Base-by-base conservation (phyloP, 2,888 invertebrate species). In the Himalopsyche anomala region DNA sequence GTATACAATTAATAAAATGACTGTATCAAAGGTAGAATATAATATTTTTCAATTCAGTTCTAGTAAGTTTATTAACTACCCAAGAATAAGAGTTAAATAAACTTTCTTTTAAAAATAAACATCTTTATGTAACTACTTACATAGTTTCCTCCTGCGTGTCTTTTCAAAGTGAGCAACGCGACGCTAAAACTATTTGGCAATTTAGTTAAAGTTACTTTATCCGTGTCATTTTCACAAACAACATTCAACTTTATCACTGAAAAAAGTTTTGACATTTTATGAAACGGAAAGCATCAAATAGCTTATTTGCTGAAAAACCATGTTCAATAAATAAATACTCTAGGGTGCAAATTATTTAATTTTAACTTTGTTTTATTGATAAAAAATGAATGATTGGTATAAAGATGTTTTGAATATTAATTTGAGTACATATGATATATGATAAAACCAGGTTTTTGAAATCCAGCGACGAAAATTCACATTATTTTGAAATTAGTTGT, bases 161-260 rank as follows among this genome's bases (percentile, higher is more conserved):
- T 80, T 80, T 42, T 40, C 42, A 51, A 80, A 42, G 80, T 80
- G 80, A 80, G 45, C 51, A 80, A 80, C 17, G 80, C 80, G 80
- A 80, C n/a, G 51, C 80, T 80, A 45, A 42, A 80, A 80, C 80
- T 80, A 80, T 80, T 80, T 28, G 80, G 80, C 80, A 80, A 80
- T 80, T 80, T 80, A 51, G 80, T 80, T 80, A 45, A 80, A 80
- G 80, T 80, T 28, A 51, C 45, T 80, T 42, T 74, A 74, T 74
- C 74, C 74, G 36, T 74, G 28, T 74, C 36, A 28, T 36, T 36
- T 74, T 74, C 74, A 74, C 74, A 74, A 74, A 74, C 74, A 74
- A 74, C 36, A 36, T 36, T 5, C 36, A 74, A 74, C 74, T 74
- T 74, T 74, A 74, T 74, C 74, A 38, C 74, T 74, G 74, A 74